These are phyloP conservation scores for Bombus picipes DNA, from an alignment of 1,140 invertebrate species.

Conservation along the genomic window DNA sequence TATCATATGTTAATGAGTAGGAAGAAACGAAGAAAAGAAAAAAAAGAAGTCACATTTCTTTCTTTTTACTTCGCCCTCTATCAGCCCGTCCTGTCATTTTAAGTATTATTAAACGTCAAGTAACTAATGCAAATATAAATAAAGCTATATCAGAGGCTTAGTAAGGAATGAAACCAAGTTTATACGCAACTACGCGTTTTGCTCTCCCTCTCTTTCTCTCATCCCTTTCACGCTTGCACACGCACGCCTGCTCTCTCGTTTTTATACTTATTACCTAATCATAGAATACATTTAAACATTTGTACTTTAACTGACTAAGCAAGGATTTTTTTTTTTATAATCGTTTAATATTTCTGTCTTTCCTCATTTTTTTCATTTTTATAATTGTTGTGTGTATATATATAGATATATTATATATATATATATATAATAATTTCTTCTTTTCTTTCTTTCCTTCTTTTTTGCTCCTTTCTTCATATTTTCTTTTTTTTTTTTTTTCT, in stretches of 20 bases:
- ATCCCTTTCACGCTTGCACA: neutral
- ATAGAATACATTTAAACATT: constrained; percentile 82
- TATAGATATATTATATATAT: constrained; percentile 31
- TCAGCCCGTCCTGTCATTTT: constrained; percentile 57
- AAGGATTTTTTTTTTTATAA: constrained; percentile 72
- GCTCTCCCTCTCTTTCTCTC: neutral
- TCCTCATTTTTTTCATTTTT: constrained; percentile 28
- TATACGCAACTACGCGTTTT: constrained; percentile 32
- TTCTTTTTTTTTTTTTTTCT: constrained; percentile 46
- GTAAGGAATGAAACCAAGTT: constrained; percentile 51
- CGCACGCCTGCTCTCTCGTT: neutral
- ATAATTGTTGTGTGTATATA: constrained; percentile 6
- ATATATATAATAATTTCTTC: constrained; percentile 21
- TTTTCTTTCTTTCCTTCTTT: neutral
- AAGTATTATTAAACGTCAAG: constrained; percentile 71
- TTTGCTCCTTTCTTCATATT: constrained; percentile 5
- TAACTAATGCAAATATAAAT: constrained; percentile 71
- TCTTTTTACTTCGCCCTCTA: constrained; percentile 37
- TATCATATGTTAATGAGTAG: constrained; percentile 12
- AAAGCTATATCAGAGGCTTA: constrained; percentile 64
- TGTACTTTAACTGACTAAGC: constrained; percentile 84
- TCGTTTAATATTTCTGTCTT: constrained; percentile 67
- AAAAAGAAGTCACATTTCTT: constrained; percentile 43
- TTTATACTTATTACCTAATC: constrained; percentile 70
- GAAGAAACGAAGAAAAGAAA: constrained; percentile 1